Base-by-base conservation (phyloP, 1,140 invertebrate species). In the Frieseomelitta varia region DNA sequence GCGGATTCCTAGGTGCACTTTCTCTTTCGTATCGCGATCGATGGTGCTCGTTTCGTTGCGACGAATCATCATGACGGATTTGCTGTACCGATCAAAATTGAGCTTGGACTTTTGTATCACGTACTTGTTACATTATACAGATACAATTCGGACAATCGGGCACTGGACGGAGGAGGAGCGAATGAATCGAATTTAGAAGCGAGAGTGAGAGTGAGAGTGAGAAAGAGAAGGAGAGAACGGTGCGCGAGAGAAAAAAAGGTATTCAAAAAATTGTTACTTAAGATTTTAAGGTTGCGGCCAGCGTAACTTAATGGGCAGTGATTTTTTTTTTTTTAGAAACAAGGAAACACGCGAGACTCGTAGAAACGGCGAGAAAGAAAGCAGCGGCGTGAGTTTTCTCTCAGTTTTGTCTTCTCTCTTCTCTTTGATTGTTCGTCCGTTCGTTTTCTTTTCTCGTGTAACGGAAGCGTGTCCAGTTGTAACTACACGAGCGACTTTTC, bases 221-320 rank as follows among this genome's bases (percentile, higher is more conserved):
- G 21, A 11, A 1, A 24, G 10, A 3, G 1, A 17, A 21, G 6
- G 51, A 56, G 24, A 68, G 14, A 24, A 19, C 2, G 30, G 30
- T 30, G 30, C 2, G 30, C 30, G 30, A 1, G 58, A 61, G 24
- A n/a, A 11, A 81, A 27, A 65, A 77, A 76, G 15, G 51, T 75
- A 55, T 51, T 17, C 24, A 72, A 24, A 81, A 72, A n/a, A 78
- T 61, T 14, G 47, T 73, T 88, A 83, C 51, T 87, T 89, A 87
- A 84, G 47, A 71, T 39, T n/a, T n/a, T 84, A 88, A 85, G 79
- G 76, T 72, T 85, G 85, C 88, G 88, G 67, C 81, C 58, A 80
- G 75, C 30, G 51, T 81, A 88, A 88, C 81, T 89, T 88, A 89
- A 87, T 10, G 24, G 68, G 8, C 61, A 77, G 27, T 82, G 68